Base-by-base conservation (phyloP, 1,140 invertebrate species). In the Chrysoperla carnea region DNA sequence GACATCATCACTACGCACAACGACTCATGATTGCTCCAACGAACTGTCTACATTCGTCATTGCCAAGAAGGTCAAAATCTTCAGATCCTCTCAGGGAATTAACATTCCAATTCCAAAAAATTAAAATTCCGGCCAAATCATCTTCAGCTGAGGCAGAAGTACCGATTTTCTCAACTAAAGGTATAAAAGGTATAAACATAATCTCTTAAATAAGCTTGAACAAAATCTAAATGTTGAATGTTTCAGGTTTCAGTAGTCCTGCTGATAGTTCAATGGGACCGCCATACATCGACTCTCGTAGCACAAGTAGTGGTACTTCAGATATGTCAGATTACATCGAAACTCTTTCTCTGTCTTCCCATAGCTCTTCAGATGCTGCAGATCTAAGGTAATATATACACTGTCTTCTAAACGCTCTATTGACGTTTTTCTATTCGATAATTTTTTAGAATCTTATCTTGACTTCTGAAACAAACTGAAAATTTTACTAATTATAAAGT, bases 271-370 rank as follows among this genome's bases (percentile, higher is more conserved):
- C 40, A 15, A 52, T 59, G 0, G 51, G 47, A 8, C 47, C 52
- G 13, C 60, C 63, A 7, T 67, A 66, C 36, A 66, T 74, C 45
- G 76, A 80, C 51, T 78, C 76, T 11, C 66, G 75, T 45, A 78
- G 76, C 48, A 84, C 81, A 1, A 84, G 81, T 43, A 85, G 82
- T 48, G 82, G 81, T 2, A 82, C 81, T 8, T 86, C 82, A 0
- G 84, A 87, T 53, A 85, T 86, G 81, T 84, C 81, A 4, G 84
- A 87, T 62, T 87, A 87, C 52, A 84, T 86, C 45, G 83, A 87
- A 56, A 85, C 81, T 0, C 59, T 88, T 6, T 88, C 84, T 1
- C 62, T 88, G 70, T 56, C 68, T 12, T 71, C 69, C 28, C 77
- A 85, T 48, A 84, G 82, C 42, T 87, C 83, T 6, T 81, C 76